Base-by-base conservation (phyloP, 2,888 invertebrate genomes). In the Tetranychus piercei region DNA sequence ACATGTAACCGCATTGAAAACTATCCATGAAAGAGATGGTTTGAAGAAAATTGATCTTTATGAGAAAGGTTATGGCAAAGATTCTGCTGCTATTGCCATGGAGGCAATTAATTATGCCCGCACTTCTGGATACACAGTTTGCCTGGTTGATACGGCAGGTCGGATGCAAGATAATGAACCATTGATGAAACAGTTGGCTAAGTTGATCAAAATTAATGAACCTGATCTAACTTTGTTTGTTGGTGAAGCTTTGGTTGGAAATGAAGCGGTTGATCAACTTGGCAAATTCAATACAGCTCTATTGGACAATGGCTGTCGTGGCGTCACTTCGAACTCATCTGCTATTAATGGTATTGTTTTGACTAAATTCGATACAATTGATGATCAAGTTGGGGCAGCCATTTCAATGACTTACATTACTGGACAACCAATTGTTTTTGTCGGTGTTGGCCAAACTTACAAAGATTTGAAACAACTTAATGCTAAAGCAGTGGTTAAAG, bases 341-440 rank as follows among this genome's bases (percentile, higher is more conserved):
- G 77, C 77, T 71, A 96, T 99, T 79, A 99, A 99, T 84, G 99
- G 99, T 73, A 99, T 99, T 79, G 95, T 99, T 15, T 86, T 99
- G 72, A 99, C 99, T 8, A 99, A 99, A 84, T 99, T 99, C 84
- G 99, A 99, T 83, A 99, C 99, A 0, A 97, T 99, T 80, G 99
- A 99, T 82, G 99, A 99, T 83, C 79, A 87, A 85, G 91, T 99
- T 43, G 99, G 99, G 11, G 99, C 99, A 69, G 97, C 99, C 22
- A 95, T 99, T 80, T 99, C 99, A 20, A 99, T 99, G 99, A 96
- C 99, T 0, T 99, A 99, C 83, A 95, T 97, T 77, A 99, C 99
- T 0, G 99, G 99, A 0, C 97, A 99, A 83, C 99, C 99, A 0
- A 99, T 99, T 74, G 94, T 96, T 71, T 96, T 96, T 82, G 97